Base-by-base conservation (phyloP, 2,797 vertebrate species). In the Pangasius larnaudii region DNA sequence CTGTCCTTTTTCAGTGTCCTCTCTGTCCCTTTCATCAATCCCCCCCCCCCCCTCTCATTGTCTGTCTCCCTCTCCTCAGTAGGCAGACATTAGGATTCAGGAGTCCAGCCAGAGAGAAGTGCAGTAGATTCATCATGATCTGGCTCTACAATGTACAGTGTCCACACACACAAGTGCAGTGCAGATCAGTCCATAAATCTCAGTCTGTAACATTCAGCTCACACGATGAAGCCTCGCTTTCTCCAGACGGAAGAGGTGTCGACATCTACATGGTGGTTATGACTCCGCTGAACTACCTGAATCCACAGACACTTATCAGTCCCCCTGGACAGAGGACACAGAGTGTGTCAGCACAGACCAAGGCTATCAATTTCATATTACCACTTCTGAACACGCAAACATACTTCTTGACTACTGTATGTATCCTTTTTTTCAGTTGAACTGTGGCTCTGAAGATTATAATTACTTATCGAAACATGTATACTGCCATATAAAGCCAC, bases 131-230 rank as follows among this genome's bases (percentile, higher is more conserved):
- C 95, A 96, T 96, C 95, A 96, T 94, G 91, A 90, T 95, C 93
- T 91, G 78, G 92, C 92, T 92, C 91, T 86, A 90, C 92, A 93
- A 91, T 88, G 91, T 91, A 92, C 94, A 91, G 92, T 90, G 90
- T 93, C 93, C 92, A 93, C 84, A 67, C 93, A 94, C 94, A 95
- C 91, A 91, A 95, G 95, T 94, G 88, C 89, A 84, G 92, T 91
- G 88, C 90, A 92, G 93, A 95, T 94, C 94, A 95, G 94, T 95
- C 92, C 94, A 96, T 96, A 96, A 96, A 96, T 96, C 95, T 95
- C 91, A 89, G 91, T 92, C 94, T 30, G 93, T 80, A 67, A 86
- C 63, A 53, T 65, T 86, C 85, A 69, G 75, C 92, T 89, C 93
- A 94, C 93, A 95, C 95, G 95, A 95, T 95, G 95, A 96, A 95